Evolutionary conservation across 2,888 invertebrate genomes (phyloP), one percentile per base, ranked within the genome.

Genomic region (Nysson spinosus): DNA sequence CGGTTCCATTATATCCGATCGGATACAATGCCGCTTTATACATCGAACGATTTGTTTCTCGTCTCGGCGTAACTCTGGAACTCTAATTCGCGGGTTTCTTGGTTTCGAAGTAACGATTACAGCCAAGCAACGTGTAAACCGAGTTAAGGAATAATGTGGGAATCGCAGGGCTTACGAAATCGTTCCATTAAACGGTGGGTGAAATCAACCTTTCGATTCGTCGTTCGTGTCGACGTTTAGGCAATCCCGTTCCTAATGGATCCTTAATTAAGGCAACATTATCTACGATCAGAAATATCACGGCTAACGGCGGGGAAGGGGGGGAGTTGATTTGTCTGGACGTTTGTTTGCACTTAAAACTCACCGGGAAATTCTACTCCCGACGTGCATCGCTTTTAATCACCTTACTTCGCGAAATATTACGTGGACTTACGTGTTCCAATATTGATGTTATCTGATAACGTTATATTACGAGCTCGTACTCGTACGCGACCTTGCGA

Each of bases 151-250:
- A 50, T 55, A 56, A 65, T 50, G 65, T 65, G 63, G 46, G 55
- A 65, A 62, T 22, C 12, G 19, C 19, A 14, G 32, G 19, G 34
- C n/a, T 46, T 32, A 22, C 46, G 46, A 32, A 42, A 61, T 49
- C 44, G n/a, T n/a, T n/a, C n/a, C n/a, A n/a, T n/a, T n/a, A n/a
- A n/a, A n/a, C n/a, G n/a, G n/a, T n/a, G n/a, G n/a, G n/a, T n/a
- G 60, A 39, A 60, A 52, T 35, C 34, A 47, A 63, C 60, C 63
- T 63, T 60, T 63, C 46, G 20, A 47, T 47, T 60, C 60, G 11
- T 63, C 52, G 17, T n/a, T n/a, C 64, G 35, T 42, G 49, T 44
- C 44, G 9, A 6, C 20, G 14, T 63, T 57, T 57, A 35, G n/a
- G 43, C 20, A 35, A 42, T 40, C 4, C 12, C 3, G 9, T n/a